Base-by-base conservation (phyloP, 2,888 invertebrate species). In the Pristionchus arcanus region DNA sequence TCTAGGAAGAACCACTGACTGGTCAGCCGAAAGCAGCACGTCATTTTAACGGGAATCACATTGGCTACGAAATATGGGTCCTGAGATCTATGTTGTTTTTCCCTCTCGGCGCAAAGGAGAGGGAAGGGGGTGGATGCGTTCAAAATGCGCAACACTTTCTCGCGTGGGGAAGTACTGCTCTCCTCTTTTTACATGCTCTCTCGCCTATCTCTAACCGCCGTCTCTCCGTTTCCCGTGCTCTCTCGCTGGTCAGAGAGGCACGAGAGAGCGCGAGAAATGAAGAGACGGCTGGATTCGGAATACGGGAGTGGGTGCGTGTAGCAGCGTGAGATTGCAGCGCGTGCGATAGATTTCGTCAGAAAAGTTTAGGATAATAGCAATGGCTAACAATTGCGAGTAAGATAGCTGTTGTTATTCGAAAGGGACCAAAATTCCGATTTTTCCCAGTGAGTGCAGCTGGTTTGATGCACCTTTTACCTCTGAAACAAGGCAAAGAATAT, bases 101-200 rank as follows among this genome's bases (percentile, higher is more conserved):
- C 68, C 21, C 31, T 1, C 66, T 66, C 66, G 19, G 42, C 66
- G 13, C 66, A 66, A 5, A 5, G 25, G 28, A 2, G 1, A 15
- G 31, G 68, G 34, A 31, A 15, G 68, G 28, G 68, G 68, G 68
- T 71, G 68, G 68, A 71, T 71, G 68, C 31, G 68, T 71, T 71
- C 66, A 66, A 5, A n/a, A 42, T 68, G 68, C 68, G 68, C 68
- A 68, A 34, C 66, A 66, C 25, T 21, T 1, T 28, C 28, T 31
- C 25, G 25, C 63, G 63, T 63, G 31, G 34, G 68, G 68, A 68
- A 68, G 68, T 63, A n/a, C 59, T 25, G 28, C 66, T 68, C 68
- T 68, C 68, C 68, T 34, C 31, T 28, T 68, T 68, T 68, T 19
- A 13, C 68, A 0, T 31, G 16, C 31, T 68, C 31, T 68, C 68